A percentile compares a stretch with the other conserved stretches of the same genome.
Conservation (phyloP, 2,113 vertebrate genomes). For the Piaya cayana region DNA sequence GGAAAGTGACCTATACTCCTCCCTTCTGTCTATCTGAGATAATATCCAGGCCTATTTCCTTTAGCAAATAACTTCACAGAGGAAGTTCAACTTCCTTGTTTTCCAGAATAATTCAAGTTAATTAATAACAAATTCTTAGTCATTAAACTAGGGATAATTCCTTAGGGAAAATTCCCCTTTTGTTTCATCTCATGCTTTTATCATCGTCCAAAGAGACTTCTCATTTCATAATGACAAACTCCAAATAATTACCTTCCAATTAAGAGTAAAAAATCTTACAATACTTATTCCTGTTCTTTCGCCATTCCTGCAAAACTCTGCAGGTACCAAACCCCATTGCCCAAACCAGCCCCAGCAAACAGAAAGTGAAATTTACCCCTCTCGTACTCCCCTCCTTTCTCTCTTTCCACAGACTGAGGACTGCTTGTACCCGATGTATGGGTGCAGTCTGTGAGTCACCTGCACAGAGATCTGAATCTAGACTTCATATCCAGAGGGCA, state of each 20-base stretch:
- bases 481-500: background rate
- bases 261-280: background rate
- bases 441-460: background rate
- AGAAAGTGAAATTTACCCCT: background rate
- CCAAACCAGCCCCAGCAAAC: background rate
- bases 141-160: conserved; percentile 14
- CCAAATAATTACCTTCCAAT: background rate
- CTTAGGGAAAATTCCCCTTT: background rate
- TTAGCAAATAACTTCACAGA: conserved; percentile 50
- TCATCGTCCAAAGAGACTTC: background rate
- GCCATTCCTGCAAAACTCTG: background rate
- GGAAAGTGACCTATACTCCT: background rate
- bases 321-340: background rate
- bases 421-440: background rate
- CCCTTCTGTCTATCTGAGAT: conserved; percentile 10
- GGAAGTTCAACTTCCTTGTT: conserved; percentile 38
- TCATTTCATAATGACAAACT: background rate
- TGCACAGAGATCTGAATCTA: background rate
- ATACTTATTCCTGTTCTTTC: background rate
- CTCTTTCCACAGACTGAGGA: background rate
- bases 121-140: conserved; percentile 61
- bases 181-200: background rate
- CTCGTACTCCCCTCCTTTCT: background rate
- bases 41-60: conserved; percentile 34
- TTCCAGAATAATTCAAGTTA: conserved; percentile 57